phyloP scores from a whole-genome alignment of 2,113 vertebrate species.

The Etia nguti region DNA sequence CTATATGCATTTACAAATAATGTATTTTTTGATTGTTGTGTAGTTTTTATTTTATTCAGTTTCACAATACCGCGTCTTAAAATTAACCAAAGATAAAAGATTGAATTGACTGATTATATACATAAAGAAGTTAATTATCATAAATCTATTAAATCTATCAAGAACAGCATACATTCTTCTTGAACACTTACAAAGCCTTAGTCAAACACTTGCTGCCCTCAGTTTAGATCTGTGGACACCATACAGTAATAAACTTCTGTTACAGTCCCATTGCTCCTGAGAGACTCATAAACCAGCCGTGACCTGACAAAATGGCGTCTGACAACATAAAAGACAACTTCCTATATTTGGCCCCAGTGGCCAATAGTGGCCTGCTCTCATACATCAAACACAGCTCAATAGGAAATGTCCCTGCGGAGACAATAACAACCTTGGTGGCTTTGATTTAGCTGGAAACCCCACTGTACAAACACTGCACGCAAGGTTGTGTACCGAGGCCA shows the following conservation, averaged over 20 bases:
- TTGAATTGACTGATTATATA: background rate
- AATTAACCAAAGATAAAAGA: background rate
- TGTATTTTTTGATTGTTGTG: background rate
- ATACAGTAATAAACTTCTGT: background rate
- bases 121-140: background rate
- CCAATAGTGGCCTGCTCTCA: slow-evolving; percentile 30
- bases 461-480: slow-evolving; percentile 67
- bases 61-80: background rate
- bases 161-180: background rate
- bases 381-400: slow-evolving; percentile 69
- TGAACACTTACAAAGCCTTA: background rate
- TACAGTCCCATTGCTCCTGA: slow-evolving; percentile 20
- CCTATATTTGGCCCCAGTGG: slow-evolving; percentile 64
- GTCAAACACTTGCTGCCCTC: background rate
- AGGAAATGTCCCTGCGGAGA: slow-evolving; percentile 66
- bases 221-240: background rate
- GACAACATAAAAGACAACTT: slow-evolving; percentile 63
- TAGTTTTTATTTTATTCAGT: background rate
- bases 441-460: slow-evolving; percentile 53
- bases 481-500: slow-evolving; percentile 31
- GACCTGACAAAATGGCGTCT: slow-evolving; percentile 63
- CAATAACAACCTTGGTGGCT: slow-evolving; percentile 65
- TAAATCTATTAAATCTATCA: background rate
- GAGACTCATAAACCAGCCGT: slow-evolving; percentile 64
- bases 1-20: background rate